These are phyloP conservation scores for Sceloporus undulatus DNA, from an alignment of 2,113 vertebrate genomes.

Conservation along the genomic window DNA sequence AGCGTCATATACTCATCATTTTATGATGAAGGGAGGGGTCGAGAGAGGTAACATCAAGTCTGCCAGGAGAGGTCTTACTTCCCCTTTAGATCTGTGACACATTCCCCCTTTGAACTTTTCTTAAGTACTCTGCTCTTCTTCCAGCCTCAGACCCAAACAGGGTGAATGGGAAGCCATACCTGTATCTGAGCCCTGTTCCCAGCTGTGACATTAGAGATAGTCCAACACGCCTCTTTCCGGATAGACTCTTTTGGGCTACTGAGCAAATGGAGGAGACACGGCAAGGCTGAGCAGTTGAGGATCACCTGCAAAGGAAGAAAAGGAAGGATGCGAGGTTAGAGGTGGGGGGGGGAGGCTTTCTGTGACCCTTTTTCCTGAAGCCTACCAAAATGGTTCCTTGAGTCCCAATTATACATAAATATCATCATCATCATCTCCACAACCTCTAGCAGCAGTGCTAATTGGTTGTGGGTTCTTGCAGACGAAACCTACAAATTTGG, in stretches of 20 bases:
- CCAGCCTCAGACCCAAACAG: not conserved
- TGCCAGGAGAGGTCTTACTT: too few relatives aligned
- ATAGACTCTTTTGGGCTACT: slow-evolving; percentile 98
- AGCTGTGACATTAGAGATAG: slow-evolving; percentile 98
- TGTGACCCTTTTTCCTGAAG: too few relatives aligned
- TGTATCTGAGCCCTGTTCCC: slow-evolving; percentile 98
- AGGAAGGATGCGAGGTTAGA: too few relatives aligned
- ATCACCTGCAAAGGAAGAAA: slow-evolving; percentile 86
- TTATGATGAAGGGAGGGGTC: too few relatives aligned
- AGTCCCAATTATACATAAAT: too few relatives aligned
- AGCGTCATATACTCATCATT: too few relatives aligned
- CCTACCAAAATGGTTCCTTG: too few relatives aligned
- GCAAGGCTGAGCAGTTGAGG: slow-evolving; percentile 96
- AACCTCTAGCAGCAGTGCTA: not conserved
- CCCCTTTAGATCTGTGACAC: too few relatives aligned
- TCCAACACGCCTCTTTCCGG: slow-evolving; percentile 98
- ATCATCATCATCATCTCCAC: not conserved
- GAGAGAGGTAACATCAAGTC: too few relatives aligned
- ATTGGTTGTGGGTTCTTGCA: not conserved
- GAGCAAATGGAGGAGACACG: slow-evolving; percentile 95
- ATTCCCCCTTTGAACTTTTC: too few relatives aligned
- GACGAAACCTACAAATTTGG: not conserved
- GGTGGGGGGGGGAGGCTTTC: not conserved
- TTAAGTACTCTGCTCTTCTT: not conserved
- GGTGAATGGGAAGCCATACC: slow-evolving; percentile 70